phyloP scores from a whole-genome alignment of 1,140 invertebrate genomes.

The Drosophila funebris region DNA sequence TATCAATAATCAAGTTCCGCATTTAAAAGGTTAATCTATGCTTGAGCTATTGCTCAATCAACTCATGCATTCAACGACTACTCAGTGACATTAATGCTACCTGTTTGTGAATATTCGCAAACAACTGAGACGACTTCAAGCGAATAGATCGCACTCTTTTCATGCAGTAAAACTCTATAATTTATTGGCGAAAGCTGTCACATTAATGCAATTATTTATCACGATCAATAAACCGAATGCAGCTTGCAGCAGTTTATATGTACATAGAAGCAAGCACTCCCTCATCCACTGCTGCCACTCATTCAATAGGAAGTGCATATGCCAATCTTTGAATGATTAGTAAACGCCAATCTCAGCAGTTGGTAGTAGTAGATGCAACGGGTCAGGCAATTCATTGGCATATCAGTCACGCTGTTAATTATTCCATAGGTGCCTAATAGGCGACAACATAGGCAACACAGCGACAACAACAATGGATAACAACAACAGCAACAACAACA shows the following conservation, averaged over 20 bases:
- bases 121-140: neutral
- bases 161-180: slow-evolving; percentile 53
- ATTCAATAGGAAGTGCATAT: slow-evolving; percentile 60
- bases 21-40: slow-evolving; percentile 23
- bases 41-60: slow-evolving; percentile 27
- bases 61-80: neutral
- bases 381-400: slow-evolving; percentile 22
- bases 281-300: slow-evolving; percentile 36
- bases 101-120: slow-evolving; percentile 15
- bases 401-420: slow-evolving; percentile 69
- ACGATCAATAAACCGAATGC: slow-evolving; percentile 54
- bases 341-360: slow-evolving; percentile 1
- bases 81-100: slow-evolving; percentile 4
- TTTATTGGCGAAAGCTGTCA: slow-evolving; percentile 70
- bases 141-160: neutral
- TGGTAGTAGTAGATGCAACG: too few species aligned
- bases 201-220: slow-evolving; percentile 81
- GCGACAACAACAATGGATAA: slow-evolving; percentile 16
- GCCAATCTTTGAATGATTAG: slow-evolving; percentile 42
- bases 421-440: slow-evolving; percentile 61
- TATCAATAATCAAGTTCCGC: slow-evolving; percentile 11
- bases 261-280: slow-evolving; percentile 45
- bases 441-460: slow-evolving; percentile 29
- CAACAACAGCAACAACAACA: slow-evolving; percentile 1
- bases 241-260: too few species aligned